A percentile compares a stretch with the other conserved stretches of the same genome.
These are phyloP conservation scores for Coregonus sp. DNA, from an alignment of 2,797 vertebrate species.

Conservation along the genomic window DNA sequence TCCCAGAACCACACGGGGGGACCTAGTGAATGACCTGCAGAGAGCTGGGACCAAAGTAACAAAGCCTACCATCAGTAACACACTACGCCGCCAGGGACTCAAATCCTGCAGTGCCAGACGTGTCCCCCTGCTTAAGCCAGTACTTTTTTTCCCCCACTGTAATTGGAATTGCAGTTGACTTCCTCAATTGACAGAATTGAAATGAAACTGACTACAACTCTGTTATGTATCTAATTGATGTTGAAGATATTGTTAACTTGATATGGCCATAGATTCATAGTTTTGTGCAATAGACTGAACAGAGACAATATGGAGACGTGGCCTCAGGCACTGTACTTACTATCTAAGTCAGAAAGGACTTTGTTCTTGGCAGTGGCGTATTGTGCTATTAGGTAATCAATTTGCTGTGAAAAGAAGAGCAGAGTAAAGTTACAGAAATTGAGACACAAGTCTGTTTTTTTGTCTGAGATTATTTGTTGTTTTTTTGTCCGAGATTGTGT, in stretches of 20 bases:
- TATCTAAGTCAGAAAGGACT: conserved; percentile 87
- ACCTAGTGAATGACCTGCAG: too few relatives aligned
- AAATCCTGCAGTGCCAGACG: too few relatives aligned
- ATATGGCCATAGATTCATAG: not conserved
- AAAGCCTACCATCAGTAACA: too few relatives aligned
- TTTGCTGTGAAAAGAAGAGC: conserved; percentile 81
- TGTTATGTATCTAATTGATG: too few relatives aligned
- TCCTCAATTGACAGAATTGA: not conserved
- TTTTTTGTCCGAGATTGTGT: too few relatives aligned
- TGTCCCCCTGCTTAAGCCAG: too few relatives aligned
- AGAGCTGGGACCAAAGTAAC: too few relatives aligned
- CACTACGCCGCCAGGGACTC: too few relatives aligned
- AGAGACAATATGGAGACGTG: conserved; percentile 8
- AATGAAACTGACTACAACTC: not conserved
- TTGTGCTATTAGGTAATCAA: conserved; percentile 85
- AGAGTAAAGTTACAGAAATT: conserved; percentile 25
- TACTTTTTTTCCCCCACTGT: too few relatives aligned
- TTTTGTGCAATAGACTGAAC: not conserved
- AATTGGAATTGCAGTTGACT: not conserved
- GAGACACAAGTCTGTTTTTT: not conserved
- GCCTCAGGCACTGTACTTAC: conserved; percentile 78
- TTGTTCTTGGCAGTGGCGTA: conserved; percentile 86
- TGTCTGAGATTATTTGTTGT: not conserved
- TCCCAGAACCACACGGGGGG: too few relatives aligned
- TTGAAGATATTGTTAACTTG: not conserved